Evolutionary conservation across 1,140 invertebrate species (phyloP), one percentile per base, ranked within the genome.

Genomic region (Diorhabda carinulata): DNA sequence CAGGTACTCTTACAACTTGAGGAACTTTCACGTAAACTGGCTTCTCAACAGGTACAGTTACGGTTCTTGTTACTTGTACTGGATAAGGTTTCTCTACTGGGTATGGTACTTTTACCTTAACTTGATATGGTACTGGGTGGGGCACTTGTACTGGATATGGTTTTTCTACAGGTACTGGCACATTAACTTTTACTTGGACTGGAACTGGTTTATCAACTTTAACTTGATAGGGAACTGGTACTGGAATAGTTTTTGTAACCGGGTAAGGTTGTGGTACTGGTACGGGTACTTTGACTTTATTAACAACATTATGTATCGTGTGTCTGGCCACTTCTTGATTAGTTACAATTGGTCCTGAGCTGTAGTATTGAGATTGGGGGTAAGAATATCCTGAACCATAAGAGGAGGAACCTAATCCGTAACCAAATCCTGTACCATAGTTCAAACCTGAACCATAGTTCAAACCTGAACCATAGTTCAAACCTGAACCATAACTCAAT

Each of bases 21-120:
- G 80, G 76, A 64, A 82, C 78, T 71, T 77, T 75, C 8, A 82
- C 75, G 57, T 77, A 78, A 43, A 82, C 78, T 65, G 79, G 77
- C 43, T 73, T 77, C 64, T 77, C 76, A 6, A 82, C 80, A 45
- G 73, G 73, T 44, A 81, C 79, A 9, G 77, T 76, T 10, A 80
- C 74, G 43, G 72, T 74, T 47, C 74, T 73, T 5, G 76, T 71
- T 6, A 80, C 76, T 8, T 66, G 60, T 43, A 79, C 76, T 69
- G 74, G 76, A 52, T 76, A 76, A 47, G 77, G 78, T 70, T 72
- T 71, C 6, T 69, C 56, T 9, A 76, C 72, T 59, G 77, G 77
- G 47, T 73, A 71, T 41, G 77, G 78, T 57, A 80, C 79, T 63
- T 77, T 73, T 5, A 80, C 75, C 59, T 44, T 69, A 3, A 80